Percentiles rank a stretch among this genome's conserved stretches.
Evolutionary conservation across 2,797 vertebrate genomes (phyloP).

Genomic region (Lagorchestes hirsutus): DNA sequence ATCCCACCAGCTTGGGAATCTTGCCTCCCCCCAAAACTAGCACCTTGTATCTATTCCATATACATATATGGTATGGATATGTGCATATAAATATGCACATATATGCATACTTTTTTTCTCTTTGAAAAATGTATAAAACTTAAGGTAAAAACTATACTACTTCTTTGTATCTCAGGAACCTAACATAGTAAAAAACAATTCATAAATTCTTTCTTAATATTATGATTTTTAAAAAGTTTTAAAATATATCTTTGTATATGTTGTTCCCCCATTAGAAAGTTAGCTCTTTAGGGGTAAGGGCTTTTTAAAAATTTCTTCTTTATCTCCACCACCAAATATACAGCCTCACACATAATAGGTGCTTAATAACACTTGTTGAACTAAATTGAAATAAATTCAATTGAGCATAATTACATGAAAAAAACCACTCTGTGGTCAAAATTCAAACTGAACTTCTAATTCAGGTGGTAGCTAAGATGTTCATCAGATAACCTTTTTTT

Average conservation of each 20-base stretch:
- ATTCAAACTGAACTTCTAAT: background rate
- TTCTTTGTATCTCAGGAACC: background rate
- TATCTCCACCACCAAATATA: background rate
- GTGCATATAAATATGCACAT: background rate
- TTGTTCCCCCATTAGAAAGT: background rate
- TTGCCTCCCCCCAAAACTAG: background rate
- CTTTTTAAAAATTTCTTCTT: background rate
- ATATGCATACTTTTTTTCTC: background rate
- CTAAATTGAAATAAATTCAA: background rate
- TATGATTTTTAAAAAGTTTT: too few species aligned
- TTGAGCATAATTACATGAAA: background rate
- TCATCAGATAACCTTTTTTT: background rate
- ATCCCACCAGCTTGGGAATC: background rate
- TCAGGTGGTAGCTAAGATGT: background rate
- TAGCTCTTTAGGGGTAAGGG: background rate
- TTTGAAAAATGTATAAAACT: background rate
- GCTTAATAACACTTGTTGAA: background rate
- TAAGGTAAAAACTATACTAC: background rate
- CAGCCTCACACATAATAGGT: background rate
- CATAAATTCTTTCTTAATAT: background rate
- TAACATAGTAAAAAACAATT: background rate
- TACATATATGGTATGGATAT: background rate
- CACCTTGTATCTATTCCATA: background rate
- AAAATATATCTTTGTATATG: background rate
- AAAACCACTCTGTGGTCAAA: background rate